These are phyloP conservation scores for Cephus pulcher DNA, from an alignment of 2,888 invertebrate genomes.

Conservation along the genomic window DNA sequence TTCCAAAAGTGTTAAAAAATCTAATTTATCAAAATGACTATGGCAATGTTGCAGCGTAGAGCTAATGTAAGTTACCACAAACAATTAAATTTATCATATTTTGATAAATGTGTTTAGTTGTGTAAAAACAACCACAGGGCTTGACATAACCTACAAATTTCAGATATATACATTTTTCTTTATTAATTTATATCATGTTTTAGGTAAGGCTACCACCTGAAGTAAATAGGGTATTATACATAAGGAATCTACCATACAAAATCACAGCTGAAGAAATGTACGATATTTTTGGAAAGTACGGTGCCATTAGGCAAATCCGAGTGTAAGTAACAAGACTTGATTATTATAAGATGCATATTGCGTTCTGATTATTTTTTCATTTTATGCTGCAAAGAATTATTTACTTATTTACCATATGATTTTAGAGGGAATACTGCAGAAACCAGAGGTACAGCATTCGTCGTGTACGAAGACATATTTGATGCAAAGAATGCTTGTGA, in stretches of 20 bases:
- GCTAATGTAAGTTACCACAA: slow-evolving; percentile 74
- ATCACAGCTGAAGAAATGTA: slow-evolving; percentile 99
- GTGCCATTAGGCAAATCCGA: slow-evolving; percentile 97
- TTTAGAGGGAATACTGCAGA: slow-evolving; percentile 96
- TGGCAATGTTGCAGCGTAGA: slow-evolving; percentile 79
- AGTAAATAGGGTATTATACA: slow-evolving; percentile 96
- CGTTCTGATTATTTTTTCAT: background rate
- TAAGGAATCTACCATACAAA: slow-evolving; percentile 98
- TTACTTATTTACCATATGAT: slow-evolving; percentile 41
- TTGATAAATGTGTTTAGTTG: background rate
- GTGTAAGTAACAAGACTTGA: slow-evolving; percentile 77
- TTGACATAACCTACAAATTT: slow-evolving; percentile 11
- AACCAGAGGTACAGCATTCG: slow-evolving; percentile 98
- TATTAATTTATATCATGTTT: slow-evolving; percentile 42
- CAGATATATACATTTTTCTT: slow-evolving; percentile 13
- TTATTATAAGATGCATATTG: background rate
- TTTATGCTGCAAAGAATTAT: slow-evolving; percentile 9
- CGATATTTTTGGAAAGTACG: slow-evolving; percentile 99
- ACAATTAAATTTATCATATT: background rate
- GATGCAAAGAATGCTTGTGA: slow-evolving; percentile 99
- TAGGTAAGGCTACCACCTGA: slow-evolving; percentile 98
- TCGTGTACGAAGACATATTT: slow-evolving; percentile 99
- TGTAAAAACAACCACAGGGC: background rate
- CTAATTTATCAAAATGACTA: slow-evolving; percentile 66
- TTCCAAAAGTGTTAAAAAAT: background rate